Evolutionary conservation across 2,113 vertebrate genomes (phyloP).

Genomic region (Panthera uncia): DNA sequence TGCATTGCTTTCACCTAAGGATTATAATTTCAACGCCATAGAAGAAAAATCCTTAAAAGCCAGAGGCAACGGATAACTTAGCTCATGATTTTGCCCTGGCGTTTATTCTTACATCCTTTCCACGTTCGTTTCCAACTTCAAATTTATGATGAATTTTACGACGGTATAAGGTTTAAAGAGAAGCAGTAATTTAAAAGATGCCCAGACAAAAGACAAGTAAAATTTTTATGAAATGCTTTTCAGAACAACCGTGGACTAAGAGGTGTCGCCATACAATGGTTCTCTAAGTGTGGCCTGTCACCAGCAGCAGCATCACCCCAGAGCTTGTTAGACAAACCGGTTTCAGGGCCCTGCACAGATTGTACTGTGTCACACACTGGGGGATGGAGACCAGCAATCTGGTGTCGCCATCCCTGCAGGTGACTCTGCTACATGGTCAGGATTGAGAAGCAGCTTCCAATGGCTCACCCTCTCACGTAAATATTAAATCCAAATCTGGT

Average conservation of each 20-base stretch:
- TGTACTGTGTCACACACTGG: not conserved
- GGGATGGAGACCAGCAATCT: not conserved
- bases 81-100: not conserved
- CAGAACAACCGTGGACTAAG: not conserved
- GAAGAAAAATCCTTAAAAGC: not conserved
- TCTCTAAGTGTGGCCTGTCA: not conserved
- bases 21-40: not conserved
- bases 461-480: not conserved
- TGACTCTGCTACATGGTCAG: not conserved
- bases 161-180: constrained; percentile 3
- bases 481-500: fast-evolving
- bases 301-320: not conserved
- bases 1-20: not conserved
- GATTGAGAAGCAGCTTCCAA: not conserved
- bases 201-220: not conserved
- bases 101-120: constrained; percentile 22
- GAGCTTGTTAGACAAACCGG: not conserved
- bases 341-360: no score
- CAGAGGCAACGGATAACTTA: not conserved
- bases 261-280: not conserved
- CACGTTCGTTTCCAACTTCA: not conserved
- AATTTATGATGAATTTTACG: constrained; percentile 60
- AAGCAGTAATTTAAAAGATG: constrained; percentile 40
- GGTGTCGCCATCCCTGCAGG: fast-evolving
- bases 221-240: constrained; percentile 25